Conservation (phyloP, 2,113 vertebrate species). For the Pitta sordida region DNA sequence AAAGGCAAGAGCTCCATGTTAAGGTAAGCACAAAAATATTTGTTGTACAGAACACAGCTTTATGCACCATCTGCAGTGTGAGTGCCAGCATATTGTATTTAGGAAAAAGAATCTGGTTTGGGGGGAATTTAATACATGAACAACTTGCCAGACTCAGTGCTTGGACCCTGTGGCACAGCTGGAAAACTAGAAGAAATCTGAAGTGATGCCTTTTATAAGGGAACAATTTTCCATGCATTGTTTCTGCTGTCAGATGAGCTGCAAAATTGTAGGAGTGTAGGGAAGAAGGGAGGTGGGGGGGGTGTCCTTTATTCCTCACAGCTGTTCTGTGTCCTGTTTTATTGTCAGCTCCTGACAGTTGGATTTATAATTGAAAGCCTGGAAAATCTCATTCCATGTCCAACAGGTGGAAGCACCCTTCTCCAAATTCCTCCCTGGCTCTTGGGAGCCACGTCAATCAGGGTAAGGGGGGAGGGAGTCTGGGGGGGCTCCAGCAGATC, state of each 20-base stretch:
- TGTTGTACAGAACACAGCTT: background rate
- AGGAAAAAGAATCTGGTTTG: background rate
- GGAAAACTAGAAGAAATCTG: background rate
- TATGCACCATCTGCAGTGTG: background rate
- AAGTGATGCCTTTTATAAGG: background rate
- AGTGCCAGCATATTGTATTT: background rate
- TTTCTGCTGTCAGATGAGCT: background rate
- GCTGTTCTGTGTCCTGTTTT: conserved; percentile 23
- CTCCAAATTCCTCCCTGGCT: conserved; percentile 61
- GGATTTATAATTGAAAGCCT: conserved; percentile 62
- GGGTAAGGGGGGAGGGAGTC: background rate
- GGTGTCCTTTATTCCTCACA: background rate
- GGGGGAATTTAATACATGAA: background rate
- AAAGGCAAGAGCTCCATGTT: background rate
- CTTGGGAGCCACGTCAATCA: background rate
- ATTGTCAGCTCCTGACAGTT: conserved; percentile 37
- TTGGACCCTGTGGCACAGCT: background rate
- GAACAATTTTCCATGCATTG: background rate
- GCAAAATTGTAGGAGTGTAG: background rate
- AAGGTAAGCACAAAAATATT: background rate
- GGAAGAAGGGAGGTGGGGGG: background rate
- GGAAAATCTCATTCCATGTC: conserved; percentile 24
- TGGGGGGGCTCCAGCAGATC: background rate
- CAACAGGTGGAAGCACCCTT: conserved; percentile 71
- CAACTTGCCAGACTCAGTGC: background rate